These are phyloP conservation scores for Bicyclus anynana DNA, from an alignment of 1,140 invertebrate genomes.

Conservation along the genomic window DNA sequence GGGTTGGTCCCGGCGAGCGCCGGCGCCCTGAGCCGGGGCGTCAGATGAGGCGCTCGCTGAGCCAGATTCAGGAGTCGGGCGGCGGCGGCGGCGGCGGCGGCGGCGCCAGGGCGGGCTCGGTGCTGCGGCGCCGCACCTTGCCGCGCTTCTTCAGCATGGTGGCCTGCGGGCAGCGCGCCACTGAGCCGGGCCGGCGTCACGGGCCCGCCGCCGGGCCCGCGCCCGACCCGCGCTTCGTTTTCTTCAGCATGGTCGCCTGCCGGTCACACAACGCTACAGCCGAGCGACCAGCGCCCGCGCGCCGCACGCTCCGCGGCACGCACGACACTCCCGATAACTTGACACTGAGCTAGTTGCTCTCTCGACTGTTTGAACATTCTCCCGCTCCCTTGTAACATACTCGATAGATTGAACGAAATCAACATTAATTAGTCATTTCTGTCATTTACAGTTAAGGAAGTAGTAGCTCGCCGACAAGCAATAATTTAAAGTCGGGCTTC, in stretches of 20 bases:
- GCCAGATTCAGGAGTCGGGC: conserved; percentile 79
- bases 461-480: too few relatives aligned
- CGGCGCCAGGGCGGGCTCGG: conserved; percentile 81
- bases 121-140: conserved; percentile 96
- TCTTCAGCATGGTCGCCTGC: conserved; percentile 94
- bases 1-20: conserved; percentile 66
- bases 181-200: conserved; percentile 55
- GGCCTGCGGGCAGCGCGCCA: conserved; percentile 81
- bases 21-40: conserved; percentile 75
- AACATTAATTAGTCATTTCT: too few relatives aligned
- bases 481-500: too few relatives aligned
- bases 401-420: too few relatives aligned
- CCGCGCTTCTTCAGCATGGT: conserved; percentile 94
- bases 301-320: neutral
- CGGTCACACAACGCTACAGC: conserved; percentile 45
- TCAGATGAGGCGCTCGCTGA: conserved; percentile 82
- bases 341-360: too few relatives aligned
- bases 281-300: conserved; percentile 14
- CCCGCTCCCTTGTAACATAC: too few relatives aligned
- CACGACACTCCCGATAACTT: neutral
- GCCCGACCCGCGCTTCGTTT: conserved; percentile 92
- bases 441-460: too few relatives aligned
- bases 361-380: too few relatives aligned
- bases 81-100: conserved; percentile 49
- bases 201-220: conserved; percentile 58